phyloP scores from a whole-genome alignment of 2,797 vertebrate genomes.

The Lates japonicus region DNA sequence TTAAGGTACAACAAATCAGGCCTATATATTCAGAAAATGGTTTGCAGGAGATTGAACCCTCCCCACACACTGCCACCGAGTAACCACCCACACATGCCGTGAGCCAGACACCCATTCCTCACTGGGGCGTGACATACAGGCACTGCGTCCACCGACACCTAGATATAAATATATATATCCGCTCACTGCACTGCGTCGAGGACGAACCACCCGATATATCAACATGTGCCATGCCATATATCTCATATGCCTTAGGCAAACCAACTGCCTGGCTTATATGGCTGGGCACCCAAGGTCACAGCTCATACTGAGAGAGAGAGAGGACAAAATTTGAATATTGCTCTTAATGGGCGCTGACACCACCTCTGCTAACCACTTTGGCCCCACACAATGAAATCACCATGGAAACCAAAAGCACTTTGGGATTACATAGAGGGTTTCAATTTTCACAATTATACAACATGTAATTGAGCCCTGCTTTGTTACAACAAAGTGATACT shows the following conservation, averaged over 20 bases:
- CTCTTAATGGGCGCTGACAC: slow-evolving; percentile 80
- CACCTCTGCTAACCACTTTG: slow-evolving; percentile 76
- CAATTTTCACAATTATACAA: slow-evolving; percentile 69
- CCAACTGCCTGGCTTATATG: slow-evolving; percentile 77
- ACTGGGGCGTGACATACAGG: slow-evolving; percentile 83
- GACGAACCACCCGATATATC: slow-evolving; percentile 85
- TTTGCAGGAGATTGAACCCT: slow-evolving; percentile 85
- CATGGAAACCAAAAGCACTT: slow-evolving; percentile 79
- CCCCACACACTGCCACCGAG: slow-evolving; percentile 78
- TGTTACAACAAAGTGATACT: slow-evolving; percentile 69
- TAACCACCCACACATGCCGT: slow-evolving; percentile 81
- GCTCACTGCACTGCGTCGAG: slow-evolving; percentile 80
- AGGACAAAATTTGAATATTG: slow-evolving; percentile 83
- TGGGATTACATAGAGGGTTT: slow-evolving; percentile 72
- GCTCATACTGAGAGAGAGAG: slow-evolving; percentile 71
- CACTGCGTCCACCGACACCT: slow-evolving; percentile 79
- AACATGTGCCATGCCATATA: slow-evolving; percentile 86
- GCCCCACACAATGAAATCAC: slow-evolving; percentile 83
- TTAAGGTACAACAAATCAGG: slow-evolving; percentile 91
- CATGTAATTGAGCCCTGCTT: slow-evolving; percentile 59
- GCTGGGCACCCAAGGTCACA: slow-evolving; percentile 81
- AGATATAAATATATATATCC: slow-evolving; percentile 80
- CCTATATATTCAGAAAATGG: slow-evolving; percentile 90
- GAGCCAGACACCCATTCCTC: slow-evolving; percentile 82
- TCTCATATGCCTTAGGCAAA: slow-evolving; percentile 79